Base-by-base conservation (phyloP, 2,888 invertebrate species). In the Sinohyriopsis cumingii region DNA sequence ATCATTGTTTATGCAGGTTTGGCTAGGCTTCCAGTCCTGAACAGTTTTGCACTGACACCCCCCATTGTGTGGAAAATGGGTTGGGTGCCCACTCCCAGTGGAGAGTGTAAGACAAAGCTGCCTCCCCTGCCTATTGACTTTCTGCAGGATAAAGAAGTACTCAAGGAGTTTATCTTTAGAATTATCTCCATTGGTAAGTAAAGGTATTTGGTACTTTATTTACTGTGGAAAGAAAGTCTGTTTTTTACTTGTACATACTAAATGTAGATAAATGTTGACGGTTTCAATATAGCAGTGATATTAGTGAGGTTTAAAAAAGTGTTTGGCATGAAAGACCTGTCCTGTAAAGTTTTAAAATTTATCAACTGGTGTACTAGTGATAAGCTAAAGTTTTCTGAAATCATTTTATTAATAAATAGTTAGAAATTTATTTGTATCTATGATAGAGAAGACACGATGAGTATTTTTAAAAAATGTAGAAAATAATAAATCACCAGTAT, bases 141-240 rank as follows among this genome's bases (percentile, higher is more conserved):
- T 66, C 91, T 96, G 65, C 94, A 94, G 82, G 96, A 96, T 86
- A 92, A 94, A 84, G 96, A 97, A 83, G 93, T 97, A 0, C 91
- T 98, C 67, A 94, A 94, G 84, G 94, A 96, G 79, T 97, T 87
- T 85, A 93, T 97, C 72, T 94, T 93, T 88, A 82, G 91, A 61
- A 87, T 90, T 55, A 90, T 89, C 71, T 79, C 83, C 7, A 81
- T 91, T 92, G 95, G 95, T 94, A 86, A 85, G 82, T 71, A 20
- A 57, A 45, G 45, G 12, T 45, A 45, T 45, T 45, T 12, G 1
- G 45, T 45, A 45, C 15, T 45, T 45, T 12, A 15, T 45, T 45
- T 15, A 28, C 33, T 22, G 20, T 22, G 45, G 24, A 28, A 45
- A 45, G 5, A 2, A 45, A 45, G 15, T 45, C 12, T 33, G 33